Percentiles rank a stretch among this genome's conserved stretches.
These are phyloP conservation scores for Lottia gigantea DNA, from an alignment of 2,888 invertebrate genomes.

Conservation along the genomic window DNA sequence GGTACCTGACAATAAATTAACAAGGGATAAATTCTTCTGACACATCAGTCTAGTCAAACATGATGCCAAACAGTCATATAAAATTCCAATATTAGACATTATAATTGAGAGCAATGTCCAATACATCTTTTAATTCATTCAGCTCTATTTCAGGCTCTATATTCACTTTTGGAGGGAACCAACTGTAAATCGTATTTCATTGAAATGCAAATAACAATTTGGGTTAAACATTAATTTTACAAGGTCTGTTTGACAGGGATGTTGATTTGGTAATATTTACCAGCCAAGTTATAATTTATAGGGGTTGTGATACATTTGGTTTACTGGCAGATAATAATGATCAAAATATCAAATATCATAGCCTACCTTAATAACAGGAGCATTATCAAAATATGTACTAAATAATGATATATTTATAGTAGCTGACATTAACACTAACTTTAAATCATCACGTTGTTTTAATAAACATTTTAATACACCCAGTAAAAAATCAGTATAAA, in stretches of 20 bases:
- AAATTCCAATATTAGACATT: too few relatives aligned
- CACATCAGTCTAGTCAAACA: too few relatives aligned
- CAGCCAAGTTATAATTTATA: neutral
- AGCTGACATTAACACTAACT: slow-evolving; percentile 94
- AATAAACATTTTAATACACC: slow-evolving; percentile 94
- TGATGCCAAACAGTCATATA: neutral
- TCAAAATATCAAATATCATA: neutral
- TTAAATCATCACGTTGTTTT: slow-evolving; percentile 80
- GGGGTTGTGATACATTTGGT: too few relatives aligned
- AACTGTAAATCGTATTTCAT: too few relatives aligned
- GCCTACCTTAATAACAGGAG: slow-evolving; percentile 82
- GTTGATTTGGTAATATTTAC: neutral
- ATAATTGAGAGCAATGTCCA: neutral
- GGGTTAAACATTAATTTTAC: too few relatives aligned
- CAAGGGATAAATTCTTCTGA: too few relatives aligned
- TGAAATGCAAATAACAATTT: too few relatives aligned
- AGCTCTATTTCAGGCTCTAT: too few relatives aligned
- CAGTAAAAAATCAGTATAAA: slow-evolving; percentile 83
- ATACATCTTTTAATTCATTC: too few relatives aligned
- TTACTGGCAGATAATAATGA: too few relatives aligned
- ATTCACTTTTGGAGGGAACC: too few relatives aligned
- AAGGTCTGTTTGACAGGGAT: neutral
- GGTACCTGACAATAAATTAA: slow-evolving; percentile 77
- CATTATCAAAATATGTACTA: slow-evolving; percentile 87
- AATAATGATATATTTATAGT: slow-evolving; percentile 98